Evolutionary conservation across 2,888 invertebrate genomes (phyloP), one percentile per base, ranked within the genome.

Genomic region (Erebia epiphron): DNA sequence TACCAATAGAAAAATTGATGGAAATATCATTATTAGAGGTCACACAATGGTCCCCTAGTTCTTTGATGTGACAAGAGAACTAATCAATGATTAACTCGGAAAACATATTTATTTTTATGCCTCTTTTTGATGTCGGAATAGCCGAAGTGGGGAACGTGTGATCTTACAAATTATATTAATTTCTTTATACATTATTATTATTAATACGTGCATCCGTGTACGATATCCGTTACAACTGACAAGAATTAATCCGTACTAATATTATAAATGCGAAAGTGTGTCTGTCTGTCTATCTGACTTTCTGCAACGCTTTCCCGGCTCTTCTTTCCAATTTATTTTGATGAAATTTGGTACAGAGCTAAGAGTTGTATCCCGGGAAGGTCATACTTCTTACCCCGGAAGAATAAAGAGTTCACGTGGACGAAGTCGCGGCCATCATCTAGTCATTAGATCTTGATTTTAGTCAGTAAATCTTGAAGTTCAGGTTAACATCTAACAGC

Each of bases 1-100:
- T 58, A 63, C 56, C 69, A 77, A 82, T 78, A 82, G 85, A 86
- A 88, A 88, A 86, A 83, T 82, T 83, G 82, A 84, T 83, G 83
- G 82, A 87, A 89, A 88, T 85, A 86, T 86, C 79, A 82, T 83
- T 86, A 86, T 83, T 82, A 80, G 81, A 85, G 82, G 82, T 82
- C 82, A 78, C 74, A 91, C 91, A 92, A 92, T 91, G 75, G 86
- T 72, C 75, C 75, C 78, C 75, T 79, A 82, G 79, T 71, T 75
- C 90, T 92, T 92, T 92, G 92, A 92, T 89, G 91, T 91, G 89
- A 92, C 92, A 89, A 83, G 85, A 83, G 83, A 86, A 82, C 83
- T 86, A 90, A 90, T 91, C 90, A 92, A 91, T 89, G 86, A 83
- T 77, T 83, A 83, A 86, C 82, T 82, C 35, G 10, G 83, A 83